Evolutionary conservation across 1,140 invertebrate genomes (phyloP), one percentile per base, ranked within the genome.

Genomic region (Anoplophora glabripennis): DNA sequence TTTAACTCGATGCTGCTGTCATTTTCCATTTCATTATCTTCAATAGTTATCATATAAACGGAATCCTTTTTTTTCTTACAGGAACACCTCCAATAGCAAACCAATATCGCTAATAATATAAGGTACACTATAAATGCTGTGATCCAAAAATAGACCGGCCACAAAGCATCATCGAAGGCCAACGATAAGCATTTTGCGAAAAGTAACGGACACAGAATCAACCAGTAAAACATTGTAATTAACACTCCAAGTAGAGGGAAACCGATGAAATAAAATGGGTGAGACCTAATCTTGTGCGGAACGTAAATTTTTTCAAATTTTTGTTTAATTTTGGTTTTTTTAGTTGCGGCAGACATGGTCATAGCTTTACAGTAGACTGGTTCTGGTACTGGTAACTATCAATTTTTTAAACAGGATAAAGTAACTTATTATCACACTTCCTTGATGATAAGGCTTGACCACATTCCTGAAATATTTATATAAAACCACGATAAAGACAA

Each of bases 171-270:
- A n/a, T 48, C 21, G 8, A 47, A 42, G 34, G 18, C 11, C 1
- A 55, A 36, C 4, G 53, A 44, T n/a, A 45, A 48, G 21, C 54
- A 12, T 3, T 37, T 60, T 8, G 21, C 18, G 59, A 66, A 72
- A 4, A 69, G 51, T 7, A 76, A 41, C 2, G 77, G 78, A 54
- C 71, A 69, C 1, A 77, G 15, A 21, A 77, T 37, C 14, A 79
- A 67, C 78, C 78, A 80, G 55, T 74, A 77, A 12, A 70, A 4
- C n/a, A 75, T 48, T 47, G 77, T 78, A 9, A 76, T 62, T 4
- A 71, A 47, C 8, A 69, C 55, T 12, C 53, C 48, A 35, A 71
- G 36, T 33, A 66, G 21, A 7, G 63, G 67, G 36, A 74, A 64
- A 42, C 48, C 33, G 21, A 67, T 60, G 44, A 60, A 70, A 37